phyloP scores from a whole-genome alignment of 23 tunicate species.

The Trididemnum nubilum region DNA sequence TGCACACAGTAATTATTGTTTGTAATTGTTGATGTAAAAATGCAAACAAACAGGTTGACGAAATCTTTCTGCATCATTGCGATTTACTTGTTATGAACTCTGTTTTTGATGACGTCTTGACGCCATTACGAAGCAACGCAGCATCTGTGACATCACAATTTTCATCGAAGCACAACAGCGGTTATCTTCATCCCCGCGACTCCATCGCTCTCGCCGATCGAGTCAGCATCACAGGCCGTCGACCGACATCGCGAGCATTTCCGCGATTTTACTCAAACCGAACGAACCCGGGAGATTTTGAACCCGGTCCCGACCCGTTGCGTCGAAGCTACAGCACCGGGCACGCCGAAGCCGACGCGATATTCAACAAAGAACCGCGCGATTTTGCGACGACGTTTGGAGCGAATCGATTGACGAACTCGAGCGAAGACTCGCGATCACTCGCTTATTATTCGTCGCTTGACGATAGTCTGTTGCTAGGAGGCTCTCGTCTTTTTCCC shows the following conservation, averaged over 20 bases:
- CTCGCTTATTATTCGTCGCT: slow-evolving; percentile 62
- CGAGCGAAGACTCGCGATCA: slow-evolving; percentile 34
- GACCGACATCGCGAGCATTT: slow-evolving; percentile 16
- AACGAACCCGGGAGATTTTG: background rate
- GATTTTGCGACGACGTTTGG: background rate
- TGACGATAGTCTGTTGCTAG: slow-evolving; percentile 52
- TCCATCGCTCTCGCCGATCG: slow-evolving; percentile 47
- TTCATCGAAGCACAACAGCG: background rate
- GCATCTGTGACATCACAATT: slow-evolving; percentile 8
- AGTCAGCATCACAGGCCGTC: slow-evolving; percentile 55
- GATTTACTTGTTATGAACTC: slow-evolving; percentile 30
- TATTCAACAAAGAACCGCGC: slow-evolving; percentile 20
- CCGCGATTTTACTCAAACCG: background rate
- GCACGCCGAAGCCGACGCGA: slow-evolving; percentile 27
- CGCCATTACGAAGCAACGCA: slow-evolving; percentile 3
- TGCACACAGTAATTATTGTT: too few relatives aligned
- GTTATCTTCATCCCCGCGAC: background rate
- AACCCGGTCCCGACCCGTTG: slow-evolving; percentile 10
- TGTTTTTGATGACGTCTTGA: slow-evolving; percentile 16
- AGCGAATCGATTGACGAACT: slow-evolving; percentile 14
- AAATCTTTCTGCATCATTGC: background rate
- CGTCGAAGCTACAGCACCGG: slow-evolving; percentile 83
- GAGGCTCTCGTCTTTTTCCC: slow-evolving; percentile 44
- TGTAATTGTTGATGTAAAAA: too few relatives aligned
- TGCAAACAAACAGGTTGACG: too few relatives aligned